Conservation (phyloP, 1,140 invertebrate genomes). For the Sinonovacula constricta region DNA sequence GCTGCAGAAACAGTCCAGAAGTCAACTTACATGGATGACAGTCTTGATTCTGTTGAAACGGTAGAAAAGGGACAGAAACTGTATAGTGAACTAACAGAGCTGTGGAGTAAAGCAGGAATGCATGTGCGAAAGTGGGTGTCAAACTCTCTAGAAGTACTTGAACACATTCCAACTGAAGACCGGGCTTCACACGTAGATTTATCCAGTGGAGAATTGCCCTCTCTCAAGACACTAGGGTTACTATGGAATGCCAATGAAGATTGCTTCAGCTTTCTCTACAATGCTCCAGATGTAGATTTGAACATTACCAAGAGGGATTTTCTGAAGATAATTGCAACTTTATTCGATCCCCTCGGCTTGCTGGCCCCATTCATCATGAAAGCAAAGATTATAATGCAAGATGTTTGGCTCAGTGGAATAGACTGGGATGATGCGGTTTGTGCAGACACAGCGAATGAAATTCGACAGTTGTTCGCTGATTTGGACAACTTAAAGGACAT, state of each 20-base stretch:
- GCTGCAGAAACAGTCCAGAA: conserved; percentile 8
- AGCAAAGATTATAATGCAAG: conserved; percentile 25
- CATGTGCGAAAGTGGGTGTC: conserved; percentile 17
- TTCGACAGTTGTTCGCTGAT: background rate
- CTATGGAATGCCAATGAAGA: conserved; percentile 42
- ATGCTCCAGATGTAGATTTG: background rate
- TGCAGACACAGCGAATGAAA: background rate
- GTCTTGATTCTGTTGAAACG: conserved; percentile 3
- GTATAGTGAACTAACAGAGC: background rate
- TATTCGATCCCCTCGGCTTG: conserved; percentile 31
- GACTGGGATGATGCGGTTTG: conserved; percentile 29
- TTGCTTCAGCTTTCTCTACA: conserved; percentile 16
- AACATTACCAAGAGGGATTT: conserved; percentile 5
- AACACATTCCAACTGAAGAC: conserved; percentile 18
- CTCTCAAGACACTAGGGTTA: conserved; percentile 27
- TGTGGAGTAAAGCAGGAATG: conserved; percentile 12
- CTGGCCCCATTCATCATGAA: conserved; percentile 1
- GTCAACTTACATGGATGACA: conserved; percentile 18
- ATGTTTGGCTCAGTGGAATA: conserved; percentile 12
- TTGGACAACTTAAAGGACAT: background rate
- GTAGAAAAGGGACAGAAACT: background rate
- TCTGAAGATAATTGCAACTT: conserved; percentile 6
- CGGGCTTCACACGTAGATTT: conserved; percentile 1
- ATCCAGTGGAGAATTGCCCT: background rate
- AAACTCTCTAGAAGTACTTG: conserved; percentile 7